A percentile compares a stretch with the other conserved stretches of the same genome.
phyloP scores from a whole-genome alignment of 53 echinoderm and acorn worm genomes.

The Paracentrotus lividus region DNA sequence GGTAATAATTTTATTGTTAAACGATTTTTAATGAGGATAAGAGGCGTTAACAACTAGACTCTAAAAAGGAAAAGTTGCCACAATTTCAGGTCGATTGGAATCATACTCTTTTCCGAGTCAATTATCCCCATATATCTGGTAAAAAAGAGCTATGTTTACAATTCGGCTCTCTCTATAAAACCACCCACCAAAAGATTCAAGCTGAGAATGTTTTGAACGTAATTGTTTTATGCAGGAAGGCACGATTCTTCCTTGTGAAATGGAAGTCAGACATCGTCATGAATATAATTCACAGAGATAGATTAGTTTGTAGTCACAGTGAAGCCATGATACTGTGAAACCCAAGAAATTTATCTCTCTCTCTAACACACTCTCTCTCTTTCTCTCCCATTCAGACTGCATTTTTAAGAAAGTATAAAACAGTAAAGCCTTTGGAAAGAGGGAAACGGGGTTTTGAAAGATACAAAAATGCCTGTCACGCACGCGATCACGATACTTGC shows the following conservation, averaged over 20 bases:
- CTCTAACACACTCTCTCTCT: too few species aligned
- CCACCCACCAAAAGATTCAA: background rate
- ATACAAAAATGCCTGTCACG: slow-evolving; percentile 38
- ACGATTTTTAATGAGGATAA: too few species aligned
- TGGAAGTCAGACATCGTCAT: background rate
- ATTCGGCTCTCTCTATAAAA: background rate
- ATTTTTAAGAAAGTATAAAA: background rate
- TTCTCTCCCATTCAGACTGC: background rate
- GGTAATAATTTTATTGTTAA: too few species aligned
- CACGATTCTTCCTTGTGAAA: background rate
- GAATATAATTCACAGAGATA: background rate
- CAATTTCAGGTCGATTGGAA: too few species aligned
- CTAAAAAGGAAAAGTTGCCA: too few species aligned
- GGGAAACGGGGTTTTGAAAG: background rate
- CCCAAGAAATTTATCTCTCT: background rate
- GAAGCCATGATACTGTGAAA: background rate
- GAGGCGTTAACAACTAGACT: too few species aligned
- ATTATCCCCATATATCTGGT: background rate
- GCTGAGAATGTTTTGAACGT: background rate
- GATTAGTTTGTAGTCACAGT: slow-evolving; percentile 10
- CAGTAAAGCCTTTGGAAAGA: background rate
- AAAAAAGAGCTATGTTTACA: background rate
- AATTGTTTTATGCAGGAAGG: background rate
- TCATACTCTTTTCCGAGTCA: too few species aligned
- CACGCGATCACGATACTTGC: slow-evolving; percentile 4